A percentile compares a stretch with the other conserved stretches of the same genome.
Conservation (phyloP, 2,797 vertebrate species). For the Malacoraja senta region DNA sequence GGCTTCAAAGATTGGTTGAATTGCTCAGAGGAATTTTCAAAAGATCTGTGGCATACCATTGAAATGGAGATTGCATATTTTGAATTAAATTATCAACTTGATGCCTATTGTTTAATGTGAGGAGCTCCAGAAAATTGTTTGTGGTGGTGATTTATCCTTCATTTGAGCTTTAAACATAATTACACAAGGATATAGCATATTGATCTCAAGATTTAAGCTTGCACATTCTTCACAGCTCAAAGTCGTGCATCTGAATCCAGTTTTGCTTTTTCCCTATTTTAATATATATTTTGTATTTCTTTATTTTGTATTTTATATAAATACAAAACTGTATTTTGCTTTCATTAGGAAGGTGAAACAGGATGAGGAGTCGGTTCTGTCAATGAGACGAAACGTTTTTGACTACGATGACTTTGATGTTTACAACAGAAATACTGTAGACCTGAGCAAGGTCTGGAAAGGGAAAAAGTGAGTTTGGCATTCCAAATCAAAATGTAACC, state of each 20-base stretch:
- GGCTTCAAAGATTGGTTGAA: not conserved
- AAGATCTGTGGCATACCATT: not conserved
- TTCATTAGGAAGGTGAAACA: constrained; percentile 65
- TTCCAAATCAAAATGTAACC: not conserved
- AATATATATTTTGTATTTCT: not conserved
- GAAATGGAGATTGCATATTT: not conserved
- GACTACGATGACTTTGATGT: constrained; percentile 92
- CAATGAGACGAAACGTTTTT: constrained; percentile 71
- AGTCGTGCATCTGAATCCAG: not conserved
- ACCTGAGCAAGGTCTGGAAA: constrained; percentile 82
- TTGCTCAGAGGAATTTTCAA: not conserved
- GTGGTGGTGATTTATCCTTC: not conserved
- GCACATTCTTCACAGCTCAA: not conserved
- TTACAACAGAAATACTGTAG: constrained; percentile 79
- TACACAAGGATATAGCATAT: not conserved
- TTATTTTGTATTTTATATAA: too few relatives aligned
- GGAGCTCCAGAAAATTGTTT: not conserved
- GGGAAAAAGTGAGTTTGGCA: constrained; percentile 72
- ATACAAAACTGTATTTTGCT: not conserved
- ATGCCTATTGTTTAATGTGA: not conserved
- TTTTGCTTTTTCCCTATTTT: not conserved
- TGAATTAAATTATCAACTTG: not conserved
- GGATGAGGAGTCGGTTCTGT: constrained; percentile 64
- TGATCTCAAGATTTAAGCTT: not conserved
- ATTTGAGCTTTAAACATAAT: not conserved